phyloP scores from a whole-genome alignment of 2,113 vertebrate species.

The Microtus ochrogaster region DNA sequence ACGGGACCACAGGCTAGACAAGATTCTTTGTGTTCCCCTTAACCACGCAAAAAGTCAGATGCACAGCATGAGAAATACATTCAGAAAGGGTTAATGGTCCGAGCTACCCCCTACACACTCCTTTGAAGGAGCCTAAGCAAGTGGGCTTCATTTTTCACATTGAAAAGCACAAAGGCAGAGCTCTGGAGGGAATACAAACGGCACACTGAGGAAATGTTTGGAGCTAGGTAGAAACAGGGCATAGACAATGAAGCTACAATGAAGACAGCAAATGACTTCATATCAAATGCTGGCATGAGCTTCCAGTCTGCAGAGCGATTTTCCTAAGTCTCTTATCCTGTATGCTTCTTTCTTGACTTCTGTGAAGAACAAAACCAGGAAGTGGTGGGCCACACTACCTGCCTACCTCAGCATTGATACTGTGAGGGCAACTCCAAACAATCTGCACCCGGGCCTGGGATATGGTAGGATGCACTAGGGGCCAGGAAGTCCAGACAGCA shows the following conservation, averaged over 20 bases:
- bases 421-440: neutral
- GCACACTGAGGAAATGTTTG: neutral
- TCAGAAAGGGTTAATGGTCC: neutral
- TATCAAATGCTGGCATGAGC: neutral
- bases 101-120: neutral
- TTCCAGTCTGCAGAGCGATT: neutral
- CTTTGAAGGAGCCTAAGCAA: neutral
- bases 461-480: too few species aligned
- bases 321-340: neutral
- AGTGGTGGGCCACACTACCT: neutral
- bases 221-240: neutral
- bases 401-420: neutral
- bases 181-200: neutral
- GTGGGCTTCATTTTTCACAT: neutral
- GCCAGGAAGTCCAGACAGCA: neutral
- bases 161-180: neutral
- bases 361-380: neutral
- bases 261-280: neutral
- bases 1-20: neutral
- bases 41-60: neutral
- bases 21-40: neutral
- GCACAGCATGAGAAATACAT: neutral
- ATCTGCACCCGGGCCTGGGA: neutral
- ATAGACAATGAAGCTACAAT: neutral
- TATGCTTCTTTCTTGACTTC: neutral